phyloP scores from a whole-genome alignment of 2,113 vertebrate species.

The Aythya baeri region DNA sequence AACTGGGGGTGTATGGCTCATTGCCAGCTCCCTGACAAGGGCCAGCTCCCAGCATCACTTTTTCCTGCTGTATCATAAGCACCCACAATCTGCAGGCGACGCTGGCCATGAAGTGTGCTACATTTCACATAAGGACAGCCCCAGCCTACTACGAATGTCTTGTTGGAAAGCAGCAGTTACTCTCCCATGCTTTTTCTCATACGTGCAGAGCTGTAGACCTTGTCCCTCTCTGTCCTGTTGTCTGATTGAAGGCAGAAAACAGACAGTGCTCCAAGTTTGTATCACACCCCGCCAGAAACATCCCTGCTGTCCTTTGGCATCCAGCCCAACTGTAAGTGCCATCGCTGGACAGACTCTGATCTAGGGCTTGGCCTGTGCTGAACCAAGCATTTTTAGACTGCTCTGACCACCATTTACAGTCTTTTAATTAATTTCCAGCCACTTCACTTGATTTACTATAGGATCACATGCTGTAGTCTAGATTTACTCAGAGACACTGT shows the following conservation, averaged over 20 bases:
- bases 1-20: not conserved
- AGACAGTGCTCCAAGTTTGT: not conserved
- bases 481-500: not conserved
- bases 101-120: accelerated
- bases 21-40: not conserved
- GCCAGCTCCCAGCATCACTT: not conserved
- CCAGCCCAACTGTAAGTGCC: not conserved
- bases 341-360: not conserved
- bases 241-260: not conserved
- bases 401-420: not conserved
- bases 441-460: not conserved
- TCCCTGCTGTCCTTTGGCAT: not conserved
- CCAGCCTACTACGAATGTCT: not conserved
- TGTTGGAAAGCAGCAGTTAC: not conserved
- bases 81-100: not conserved
- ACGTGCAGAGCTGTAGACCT: not conserved
- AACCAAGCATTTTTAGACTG: not conserved
- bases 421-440: constrained; percentile 2
- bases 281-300: accelerated
- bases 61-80: accelerated
- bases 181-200: not conserved
- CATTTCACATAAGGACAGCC: not conserved
- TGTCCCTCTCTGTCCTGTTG: not conserved
- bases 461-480: not conserved
- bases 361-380: not conserved